A percentile compares a stretch with the other conserved stretches of the same genome.
phyloP scores from a whole-genome alignment of 2,113 vertebrate species.

The Serinus canaria region DNA sequence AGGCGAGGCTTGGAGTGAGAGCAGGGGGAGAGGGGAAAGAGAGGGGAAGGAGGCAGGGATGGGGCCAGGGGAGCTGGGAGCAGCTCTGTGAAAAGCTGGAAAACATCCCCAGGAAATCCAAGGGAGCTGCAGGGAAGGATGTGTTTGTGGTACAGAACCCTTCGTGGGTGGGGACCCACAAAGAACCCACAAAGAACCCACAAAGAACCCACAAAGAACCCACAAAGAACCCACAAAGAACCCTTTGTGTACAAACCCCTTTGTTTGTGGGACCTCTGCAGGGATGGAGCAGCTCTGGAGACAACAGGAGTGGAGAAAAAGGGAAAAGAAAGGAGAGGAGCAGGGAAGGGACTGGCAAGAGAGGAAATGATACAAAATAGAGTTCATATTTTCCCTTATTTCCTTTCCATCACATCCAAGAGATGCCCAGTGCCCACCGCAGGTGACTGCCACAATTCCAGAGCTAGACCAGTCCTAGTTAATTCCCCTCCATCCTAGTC shows the following conservation, averaged over 20 bases:
- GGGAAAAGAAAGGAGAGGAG: background rate
- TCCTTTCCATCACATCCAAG: background rate
- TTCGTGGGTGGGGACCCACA: background rate
- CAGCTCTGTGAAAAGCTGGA: background rate
- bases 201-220: background rate
- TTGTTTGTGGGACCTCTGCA: background rate
- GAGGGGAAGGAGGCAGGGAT: background rate
- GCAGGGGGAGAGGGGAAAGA: background rate
- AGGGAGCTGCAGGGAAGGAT: background rate
- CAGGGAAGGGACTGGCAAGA: background rate
- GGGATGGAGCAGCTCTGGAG: background rate
- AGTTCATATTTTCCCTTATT: background rate
- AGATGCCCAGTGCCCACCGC: background rate
- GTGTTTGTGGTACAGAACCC: background rate
- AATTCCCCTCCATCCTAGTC: background rate
- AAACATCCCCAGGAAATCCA: background rate
- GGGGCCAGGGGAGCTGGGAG: background rate
- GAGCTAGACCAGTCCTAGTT: background rate
- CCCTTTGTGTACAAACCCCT: background rate
- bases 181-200: background rate
- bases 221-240: background rate
- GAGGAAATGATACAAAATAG: fast-evolving
- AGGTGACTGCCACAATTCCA: background rate
- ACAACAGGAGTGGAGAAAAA: background rate
- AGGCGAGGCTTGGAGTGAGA: background rate